Evolutionary conservation across 2,888 invertebrate genomes (phyloP), one percentile per base, ranked within the genome.

Genomic region (Cynaeus angustus): DNA sequence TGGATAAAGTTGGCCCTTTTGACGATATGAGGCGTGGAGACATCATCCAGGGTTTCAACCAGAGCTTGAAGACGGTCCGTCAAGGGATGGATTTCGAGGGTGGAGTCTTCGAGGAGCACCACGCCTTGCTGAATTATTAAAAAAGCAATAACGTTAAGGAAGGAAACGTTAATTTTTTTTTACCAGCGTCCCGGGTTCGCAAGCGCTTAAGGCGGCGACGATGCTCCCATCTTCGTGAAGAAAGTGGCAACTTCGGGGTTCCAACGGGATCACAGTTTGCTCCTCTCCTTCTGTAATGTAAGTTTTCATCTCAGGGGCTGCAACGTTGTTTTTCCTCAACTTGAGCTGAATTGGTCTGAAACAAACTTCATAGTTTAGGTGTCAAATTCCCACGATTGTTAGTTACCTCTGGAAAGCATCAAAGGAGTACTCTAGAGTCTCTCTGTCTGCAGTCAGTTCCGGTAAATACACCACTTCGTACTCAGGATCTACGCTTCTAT

Each of bases 41-140:
- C n/a, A 37, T 79, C 70, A 8, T 75, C 71, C 45, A 3, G 0
- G 10, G 72, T 66, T n/a, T 72, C 66, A 8, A 71, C 12, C n/a
- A 70, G 48, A 26, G 65, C 85, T 73, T 83, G 81, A 21, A 86
- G 74, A 48, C 84, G 86, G 14, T 83, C 76, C 3, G 87, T 86
- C 72, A 92, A 79, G 0, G 93, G 93, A 13, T 89, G 89, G 59
- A 93, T 90, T 84, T 93, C 93, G 70, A 91, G 87, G 0, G 91
- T 91, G 0, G 89, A 86, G 78, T 92, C 91, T 70, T 90, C 88
- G 56, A 90, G 84, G 72, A 93, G 88, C 55, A 93, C 88, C 65
- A 92, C 84, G 10, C 93, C 93, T 74, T 89, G 90, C 92, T 92
- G 85, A 68, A 82, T 33, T 6, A 33, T 7, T 5, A 28, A 28